Percentiles rank a stretch among this genome's conserved stretches.
phyloP scores from a whole-genome alignment of 1,140 invertebrate species.

The Cyclargus thomasi region DNA sequence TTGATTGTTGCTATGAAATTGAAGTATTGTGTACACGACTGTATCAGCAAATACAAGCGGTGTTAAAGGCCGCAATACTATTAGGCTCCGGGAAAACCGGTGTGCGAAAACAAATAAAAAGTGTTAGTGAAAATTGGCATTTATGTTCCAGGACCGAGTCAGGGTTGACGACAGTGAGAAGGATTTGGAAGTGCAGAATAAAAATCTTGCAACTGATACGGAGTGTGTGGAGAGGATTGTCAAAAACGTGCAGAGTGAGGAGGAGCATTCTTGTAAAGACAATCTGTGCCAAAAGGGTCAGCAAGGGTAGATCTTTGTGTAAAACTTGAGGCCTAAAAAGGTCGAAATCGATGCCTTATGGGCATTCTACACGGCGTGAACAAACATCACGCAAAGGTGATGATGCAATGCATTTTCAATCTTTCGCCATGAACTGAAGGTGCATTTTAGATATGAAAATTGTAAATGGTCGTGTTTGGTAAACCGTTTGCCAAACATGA shows the following conservation, averaged over 20 bases:
- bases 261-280: no score
- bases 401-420: no score
- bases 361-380: no score
- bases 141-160: background rate
- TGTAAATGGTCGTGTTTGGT: no score
- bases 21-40: background rate
- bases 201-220: constrained; percentile 54
- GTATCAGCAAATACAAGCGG: background rate
- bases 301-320: no score
- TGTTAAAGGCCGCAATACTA: background rate
- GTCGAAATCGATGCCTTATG: no score
- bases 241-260: constrained; percentile 45
- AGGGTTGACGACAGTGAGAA: constrained; percentile 47
- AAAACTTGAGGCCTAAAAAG: no score
- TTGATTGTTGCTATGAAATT: background rate
- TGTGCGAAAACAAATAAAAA: background rate
- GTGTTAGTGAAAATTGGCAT: background rate
- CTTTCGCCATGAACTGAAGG: no score
- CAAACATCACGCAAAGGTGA: no score
- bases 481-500: no score
- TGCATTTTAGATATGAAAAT: no score
- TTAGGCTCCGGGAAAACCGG: constrained; percentile 1
- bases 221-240: constrained; percentile 51
- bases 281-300: no score
- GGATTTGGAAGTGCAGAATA: constrained; percentile 51